Conservation (phyloP, 2,113 vertebrate genomes). For the Cryptomyrus ogoouensis region DNA sequence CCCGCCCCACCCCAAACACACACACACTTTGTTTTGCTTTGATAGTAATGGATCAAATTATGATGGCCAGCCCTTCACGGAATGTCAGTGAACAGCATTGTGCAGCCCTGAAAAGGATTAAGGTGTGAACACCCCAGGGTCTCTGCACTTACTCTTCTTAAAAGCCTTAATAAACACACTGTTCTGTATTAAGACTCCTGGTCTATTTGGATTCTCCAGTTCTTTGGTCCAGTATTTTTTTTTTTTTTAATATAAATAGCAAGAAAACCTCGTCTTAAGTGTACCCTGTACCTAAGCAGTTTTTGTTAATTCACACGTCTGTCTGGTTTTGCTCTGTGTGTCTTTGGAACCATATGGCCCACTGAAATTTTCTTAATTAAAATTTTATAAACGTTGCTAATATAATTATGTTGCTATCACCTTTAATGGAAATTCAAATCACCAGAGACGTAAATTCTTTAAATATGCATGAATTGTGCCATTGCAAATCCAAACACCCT, state of each 20-base stretch:
- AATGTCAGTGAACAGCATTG: neutral
- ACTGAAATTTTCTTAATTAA: neutral
- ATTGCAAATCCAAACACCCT: neutral
- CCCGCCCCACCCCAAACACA: neutral
- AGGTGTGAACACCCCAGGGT: neutral
- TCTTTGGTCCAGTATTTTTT: neutral
- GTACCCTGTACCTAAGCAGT: neutral
- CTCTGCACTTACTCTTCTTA: neutral
- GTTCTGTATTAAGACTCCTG: neutral
- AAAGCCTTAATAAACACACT: neutral
- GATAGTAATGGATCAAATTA: neutral
- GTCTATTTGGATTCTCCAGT: neutral
- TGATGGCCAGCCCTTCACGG: neutral
- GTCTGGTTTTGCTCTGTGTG: neutral
- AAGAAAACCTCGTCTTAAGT: neutral
- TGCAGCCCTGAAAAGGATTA: neutral
- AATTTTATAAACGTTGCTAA: neutral
- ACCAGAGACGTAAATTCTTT: neutral
- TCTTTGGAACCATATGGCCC: neutral
- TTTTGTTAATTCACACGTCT: neutral
- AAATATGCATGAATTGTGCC: neutral
- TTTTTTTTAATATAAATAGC: neutral
- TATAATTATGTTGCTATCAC: neutral
- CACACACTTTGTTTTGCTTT: neutral
- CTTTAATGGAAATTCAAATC: neutral